A percentile compares a stretch with the other conserved stretches of the same genome.
These are phyloP conservation scores for Panthera tigris DNA, from an alignment of 2,113 vertebrate genomes.

Conservation along the genomic window DNA sequence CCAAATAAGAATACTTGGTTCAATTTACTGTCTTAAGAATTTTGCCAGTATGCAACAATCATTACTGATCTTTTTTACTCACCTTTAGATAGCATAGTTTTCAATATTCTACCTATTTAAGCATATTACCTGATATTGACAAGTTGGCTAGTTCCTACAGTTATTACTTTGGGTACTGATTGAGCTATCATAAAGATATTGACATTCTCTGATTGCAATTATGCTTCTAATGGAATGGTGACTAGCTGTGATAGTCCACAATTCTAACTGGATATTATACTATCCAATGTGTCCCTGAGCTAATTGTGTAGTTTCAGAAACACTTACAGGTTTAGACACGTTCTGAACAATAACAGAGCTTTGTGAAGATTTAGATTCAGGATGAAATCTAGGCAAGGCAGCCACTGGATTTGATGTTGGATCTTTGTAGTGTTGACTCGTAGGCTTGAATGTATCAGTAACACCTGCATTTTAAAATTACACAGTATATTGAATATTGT, in stretches of 20 bases:
- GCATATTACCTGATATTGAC: background rate
- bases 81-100: constrained; percentile 4
- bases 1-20: background rate
- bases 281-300: background rate
- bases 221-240: background rate
- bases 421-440: constrained; percentile 16
- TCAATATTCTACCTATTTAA: constrained; percentile 36
- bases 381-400: constrained; percentile 44
- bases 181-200: constrained; percentile 25
- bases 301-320: constrained; percentile 35
- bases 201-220: constrained; percentile 47
- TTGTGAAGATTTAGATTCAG: constrained; percentile 52
- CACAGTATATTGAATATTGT: constrained; percentile 48
- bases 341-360: background rate
- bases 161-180: constrained; percentile 1
- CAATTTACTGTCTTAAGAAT: constrained; percentile 20
- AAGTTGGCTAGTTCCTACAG: background rate
- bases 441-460: constrained; percentile 29
- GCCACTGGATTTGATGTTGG: constrained; percentile 15
- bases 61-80: constrained; percentile 6
- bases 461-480: constrained; percentile 63
- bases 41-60: background rate
- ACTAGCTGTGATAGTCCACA: background rate
- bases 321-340: constrained; percentile 70
- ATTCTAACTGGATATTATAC: constrained; percentile 22